Evolutionary conservation across 1,140 invertebrate species (phyloP).

Genomic region (Neodiprion pinetum): DNA sequence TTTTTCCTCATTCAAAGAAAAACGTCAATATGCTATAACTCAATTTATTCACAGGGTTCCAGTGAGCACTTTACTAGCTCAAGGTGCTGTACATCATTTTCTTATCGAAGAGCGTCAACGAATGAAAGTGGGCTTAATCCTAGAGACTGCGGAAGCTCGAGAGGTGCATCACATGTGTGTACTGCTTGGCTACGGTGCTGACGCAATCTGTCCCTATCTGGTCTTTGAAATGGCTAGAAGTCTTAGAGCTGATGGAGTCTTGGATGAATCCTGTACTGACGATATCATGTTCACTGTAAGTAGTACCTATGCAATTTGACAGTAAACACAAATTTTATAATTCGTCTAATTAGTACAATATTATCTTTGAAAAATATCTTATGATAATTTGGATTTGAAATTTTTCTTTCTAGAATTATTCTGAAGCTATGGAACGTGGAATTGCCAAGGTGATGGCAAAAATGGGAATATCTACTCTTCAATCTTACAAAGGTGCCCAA

Average conservation of each 20-base stretch:
- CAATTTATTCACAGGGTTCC: slow-evolving; percentile 66
- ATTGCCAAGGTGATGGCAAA: slow-evolving; percentile 97
- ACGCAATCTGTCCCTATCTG: slow-evolving; percentile 96
- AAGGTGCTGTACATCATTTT: slow-evolving; percentile 95
- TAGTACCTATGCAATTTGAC: slow-evolving; percentile 57
- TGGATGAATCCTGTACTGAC: slow-evolving; percentile 80
- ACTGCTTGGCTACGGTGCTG: slow-evolving; percentile 94
- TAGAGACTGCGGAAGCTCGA: slow-evolving; percentile 93
- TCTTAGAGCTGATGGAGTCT: slow-evolving; percentile 81
- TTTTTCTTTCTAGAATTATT: slow-evolving; percentile 66
- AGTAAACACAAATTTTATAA: background rate
- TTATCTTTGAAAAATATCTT: too few relatives aligned
- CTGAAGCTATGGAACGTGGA: slow-evolving; percentile 78
- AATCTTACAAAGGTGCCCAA: slow-evolving; percentile 99
- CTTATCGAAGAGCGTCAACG: slow-evolving; percentile 93
- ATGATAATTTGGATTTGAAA: background rate
- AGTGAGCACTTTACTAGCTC: slow-evolving; percentile 83
- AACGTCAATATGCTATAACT: slow-evolving; percentile 2
- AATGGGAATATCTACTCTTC: slow-evolving; percentile 99
- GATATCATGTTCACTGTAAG: slow-evolving; percentile 83
- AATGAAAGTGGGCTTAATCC: slow-evolving; percentile 94
- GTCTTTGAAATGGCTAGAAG: slow-evolving; percentile 91
- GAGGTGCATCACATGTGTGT: slow-evolving; percentile 98
- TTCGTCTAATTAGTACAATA: background rate
- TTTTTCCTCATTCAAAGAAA: slow-evolving; percentile 15